Conservation (phyloP, 1,140 invertebrate genomes). For the Drosophila varians region DNA sequence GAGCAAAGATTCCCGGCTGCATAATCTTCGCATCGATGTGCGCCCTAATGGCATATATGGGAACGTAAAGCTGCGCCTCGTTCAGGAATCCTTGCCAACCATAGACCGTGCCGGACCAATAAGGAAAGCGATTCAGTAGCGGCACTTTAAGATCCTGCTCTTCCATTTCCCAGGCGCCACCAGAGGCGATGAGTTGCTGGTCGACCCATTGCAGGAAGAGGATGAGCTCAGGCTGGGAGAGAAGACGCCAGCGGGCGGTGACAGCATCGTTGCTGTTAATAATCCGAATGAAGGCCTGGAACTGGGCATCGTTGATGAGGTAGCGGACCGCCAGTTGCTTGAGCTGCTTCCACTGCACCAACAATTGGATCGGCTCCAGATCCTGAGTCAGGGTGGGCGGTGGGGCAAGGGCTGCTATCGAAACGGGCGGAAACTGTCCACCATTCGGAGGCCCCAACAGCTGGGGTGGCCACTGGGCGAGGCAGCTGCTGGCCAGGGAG, state of each 20-base stretch:
- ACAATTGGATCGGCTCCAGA: conserved; percentile 53
- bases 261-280: conserved; percentile 64
- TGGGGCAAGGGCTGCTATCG: conserved; percentile 28
- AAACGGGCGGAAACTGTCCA: background rate
- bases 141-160: conserved; percentile 54
- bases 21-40: conserved; percentile 62
- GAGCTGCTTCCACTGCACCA: conserved; percentile 63
- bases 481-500: conserved; percentile 21
- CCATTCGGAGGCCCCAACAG: background rate
- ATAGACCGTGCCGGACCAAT: conserved; percentile 63
- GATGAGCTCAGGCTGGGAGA: conserved; percentile 68
- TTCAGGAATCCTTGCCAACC: conserved; percentile 74
- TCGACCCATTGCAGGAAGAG: conserved; percentile 60
- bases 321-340: conserved; percentile 66
- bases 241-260: conserved; percentile 57
- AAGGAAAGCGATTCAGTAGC: conserved; percentile 64
- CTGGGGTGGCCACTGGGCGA: conserved; percentile 10
- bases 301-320: conserved; percentile 73
- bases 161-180: conserved; percentile 57
- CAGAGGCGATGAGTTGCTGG: conserved; percentile 58
- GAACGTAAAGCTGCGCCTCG: conserved; percentile 69
- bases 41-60: conserved; percentile 47
- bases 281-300: conserved; percentile 68
- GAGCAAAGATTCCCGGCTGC: conserved; percentile 61
- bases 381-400: conserved; percentile 59